A percentile compares a stretch with the other conserved stretches of the same genome.
These are phyloP conservation scores for Drosophila eugracilis DNA, from an alignment of 1,140 invertebrate genomes.

Conservation along the genomic window DNA sequence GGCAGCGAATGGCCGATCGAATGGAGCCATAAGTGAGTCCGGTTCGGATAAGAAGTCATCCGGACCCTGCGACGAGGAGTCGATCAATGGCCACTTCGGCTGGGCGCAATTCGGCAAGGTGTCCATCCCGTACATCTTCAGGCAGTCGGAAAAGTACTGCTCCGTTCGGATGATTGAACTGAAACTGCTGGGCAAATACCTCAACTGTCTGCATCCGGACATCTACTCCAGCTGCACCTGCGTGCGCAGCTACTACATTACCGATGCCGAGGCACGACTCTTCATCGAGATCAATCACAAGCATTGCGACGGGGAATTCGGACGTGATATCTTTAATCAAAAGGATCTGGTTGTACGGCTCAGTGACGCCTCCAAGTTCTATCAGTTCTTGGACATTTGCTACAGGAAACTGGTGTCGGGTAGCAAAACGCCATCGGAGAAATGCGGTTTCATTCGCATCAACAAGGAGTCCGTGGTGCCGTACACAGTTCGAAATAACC, in stretches of 20 bases:
- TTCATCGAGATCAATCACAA: slow-evolving; percentile 97
- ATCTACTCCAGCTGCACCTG: slow-evolving; percentile 94
- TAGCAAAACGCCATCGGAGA: slow-evolving; percentile 89
- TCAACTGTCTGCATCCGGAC: slow-evolving; percentile 92
- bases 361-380: slow-evolving; percentile 95
- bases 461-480: slow-evolving; percentile 97
- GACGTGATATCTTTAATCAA: slow-evolving; percentile 93
- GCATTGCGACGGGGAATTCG: slow-evolving; percentile 96
- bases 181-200: slow-evolving; percentile 93
- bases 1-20: slow-evolving; percentile 51
- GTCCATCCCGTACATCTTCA: slow-evolving; percentile 94
- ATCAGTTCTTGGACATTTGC: slow-evolving; percentile 94
- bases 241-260: slow-evolving; percentile 97
- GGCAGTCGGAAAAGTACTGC: slow-evolving; percentile 93
- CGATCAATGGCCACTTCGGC: slow-evolving; percentile 93
- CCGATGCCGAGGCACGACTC: slow-evolving; percentile 94
- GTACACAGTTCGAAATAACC: slow-evolving; percentile 92
- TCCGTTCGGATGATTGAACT: slow-evolving; percentile 96
- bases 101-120: slow-evolving; percentile 94
- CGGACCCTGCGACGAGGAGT: slow-evolving; percentile 89
- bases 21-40: slow-evolving; percentile 37
- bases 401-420: slow-evolving; percentile 91
- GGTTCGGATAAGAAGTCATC: slow-evolving; percentile 43
- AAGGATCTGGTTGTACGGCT: slow-evolving; percentile 96
- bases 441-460: slow-evolving; percentile 96